Conservation (phyloP, 2,113 vertebrate species). For the Podarcis muralis region DNA sequence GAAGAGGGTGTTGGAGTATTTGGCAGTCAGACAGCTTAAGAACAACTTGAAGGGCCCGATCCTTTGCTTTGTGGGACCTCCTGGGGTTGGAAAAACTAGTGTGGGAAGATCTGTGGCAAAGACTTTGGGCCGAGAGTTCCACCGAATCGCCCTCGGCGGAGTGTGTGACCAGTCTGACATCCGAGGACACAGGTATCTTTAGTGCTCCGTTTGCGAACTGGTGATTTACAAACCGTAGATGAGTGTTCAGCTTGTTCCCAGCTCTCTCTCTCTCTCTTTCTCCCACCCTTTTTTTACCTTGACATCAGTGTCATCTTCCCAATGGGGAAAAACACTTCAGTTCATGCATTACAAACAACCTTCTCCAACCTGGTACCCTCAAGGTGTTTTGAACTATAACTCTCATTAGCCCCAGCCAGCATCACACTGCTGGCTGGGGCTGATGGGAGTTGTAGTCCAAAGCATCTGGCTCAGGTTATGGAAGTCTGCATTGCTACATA, state of each 20-base stretch:
- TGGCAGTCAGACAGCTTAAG: conserved; percentile 94
- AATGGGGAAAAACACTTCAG: background rate
- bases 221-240: background rate
- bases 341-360: background rate
- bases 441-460: no score
- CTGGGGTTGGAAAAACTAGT: conserved; percentile 97
- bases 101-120: conserved; percentile 95
- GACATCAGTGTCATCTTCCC: background rate
- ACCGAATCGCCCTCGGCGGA: conserved; percentile 94
- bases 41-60: conserved; percentile 94
- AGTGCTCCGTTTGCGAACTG: background rate
- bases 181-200: conserved; percentile 90
- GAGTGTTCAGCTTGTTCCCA: background rate
- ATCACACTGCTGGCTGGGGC: no score
- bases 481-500: no score
- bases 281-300: background rate
- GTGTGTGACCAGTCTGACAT: conserved; percentile 98
- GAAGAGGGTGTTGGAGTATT: conserved; percentile 92
- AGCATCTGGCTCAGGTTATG: no score
- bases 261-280: no score
- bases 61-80: conserved; percentile 96
- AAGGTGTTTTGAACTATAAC: no score
- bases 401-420: no score
- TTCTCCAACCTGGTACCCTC: no score
- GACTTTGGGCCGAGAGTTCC: conserved; percentile 94